These are phyloP conservation scores for Bradypodion pumilum DNA, from an alignment of 2,797 vertebrate genomes.

Conservation along the genomic window DNA sequence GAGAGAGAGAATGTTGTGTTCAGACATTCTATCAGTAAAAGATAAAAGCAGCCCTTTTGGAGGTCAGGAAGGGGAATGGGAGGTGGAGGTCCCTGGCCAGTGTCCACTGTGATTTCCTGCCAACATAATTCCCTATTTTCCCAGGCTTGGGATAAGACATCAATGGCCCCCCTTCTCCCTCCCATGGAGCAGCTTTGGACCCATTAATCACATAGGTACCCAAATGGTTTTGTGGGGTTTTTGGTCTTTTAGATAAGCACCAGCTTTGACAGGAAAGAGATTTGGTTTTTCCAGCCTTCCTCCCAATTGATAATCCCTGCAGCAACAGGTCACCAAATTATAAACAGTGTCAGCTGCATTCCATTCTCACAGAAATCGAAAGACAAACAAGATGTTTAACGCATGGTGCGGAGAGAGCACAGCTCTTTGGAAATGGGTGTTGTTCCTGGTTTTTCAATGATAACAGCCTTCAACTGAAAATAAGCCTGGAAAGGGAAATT, in stretches of 20 bases:
- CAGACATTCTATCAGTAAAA: too few species aligned
- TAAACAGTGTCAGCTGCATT: background rate
- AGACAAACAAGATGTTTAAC: background rate
- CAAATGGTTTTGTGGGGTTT: slow-evolving; percentile 44
- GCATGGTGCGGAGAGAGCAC: background rate
- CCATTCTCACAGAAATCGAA: slow-evolving; percentile 32
- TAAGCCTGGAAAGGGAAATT: background rate
- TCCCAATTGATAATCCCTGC: slow-evolving; percentile 46
- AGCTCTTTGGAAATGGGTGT: fast-evolving
- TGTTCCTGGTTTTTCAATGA: background rate
- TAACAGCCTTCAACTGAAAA: background rate
- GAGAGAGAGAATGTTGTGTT: too few species aligned
- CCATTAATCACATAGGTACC: slow-evolving; percentile 45
- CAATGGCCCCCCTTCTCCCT: background rate
- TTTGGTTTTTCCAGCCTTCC: slow-evolving; percentile 62
- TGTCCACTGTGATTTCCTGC: background rate
- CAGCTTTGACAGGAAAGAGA: slow-evolving; percentile 70
- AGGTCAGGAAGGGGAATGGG: background rate
- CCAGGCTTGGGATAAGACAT: background rate
- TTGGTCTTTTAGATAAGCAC: slow-evolving; percentile 65
- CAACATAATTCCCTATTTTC: background rate
- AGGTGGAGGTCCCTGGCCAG: too few species aligned
- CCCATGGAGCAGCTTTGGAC: slow-evolving; percentile 10
- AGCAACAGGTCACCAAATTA: slow-evolving; percentile 52
- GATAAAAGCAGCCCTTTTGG: too few species aligned